Evolutionary conservation across 2,113 vertebrate genomes (phyloP).

Genomic region (Bubo bubo): DNA sequence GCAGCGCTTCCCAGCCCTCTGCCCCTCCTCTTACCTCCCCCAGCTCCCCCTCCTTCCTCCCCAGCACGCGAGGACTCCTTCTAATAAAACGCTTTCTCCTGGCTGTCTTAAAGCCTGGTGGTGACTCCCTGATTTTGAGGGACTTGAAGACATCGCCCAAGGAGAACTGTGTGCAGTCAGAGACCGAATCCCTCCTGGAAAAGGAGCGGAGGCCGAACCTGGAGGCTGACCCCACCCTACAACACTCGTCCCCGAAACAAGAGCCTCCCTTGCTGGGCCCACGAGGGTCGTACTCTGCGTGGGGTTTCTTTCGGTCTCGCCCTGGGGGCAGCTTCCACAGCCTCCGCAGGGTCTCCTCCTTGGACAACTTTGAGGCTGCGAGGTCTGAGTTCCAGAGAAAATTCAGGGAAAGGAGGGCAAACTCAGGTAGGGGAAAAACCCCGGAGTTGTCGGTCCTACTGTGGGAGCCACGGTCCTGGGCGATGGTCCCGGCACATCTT

Average conservation of each 20-base stretch:
- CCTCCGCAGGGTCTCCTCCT: slow-evolving; percentile 85
- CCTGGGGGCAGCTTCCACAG: slow-evolving; percentile 73
- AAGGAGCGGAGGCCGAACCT: slow-evolving; percentile 75
- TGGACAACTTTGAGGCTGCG: slow-evolving; percentile 84
- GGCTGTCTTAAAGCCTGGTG: slow-evolving; percentile 78
- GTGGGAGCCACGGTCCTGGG: background rate
- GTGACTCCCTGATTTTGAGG: slow-evolving; percentile 83
- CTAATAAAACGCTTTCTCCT: slow-evolving; percentile 68
- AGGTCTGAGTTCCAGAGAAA: slow-evolving; percentile 80
- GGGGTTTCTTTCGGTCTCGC: slow-evolving; percentile 67
- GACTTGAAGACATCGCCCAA: slow-evolving; percentile 79
- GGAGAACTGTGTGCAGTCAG: slow-evolving; percentile 83
- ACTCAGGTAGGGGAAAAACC: slow-evolving; percentile 76
- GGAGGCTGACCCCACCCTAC: slow-evolving; percentile 37
- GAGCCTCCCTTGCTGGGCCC: slow-evolving; percentile 73
- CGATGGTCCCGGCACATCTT: fast-evolving
- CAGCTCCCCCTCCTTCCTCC: background rate
- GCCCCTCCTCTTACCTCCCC: slow-evolving; percentile 45
- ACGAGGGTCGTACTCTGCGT: slow-evolving; percentile 57
- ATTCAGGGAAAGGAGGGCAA: slow-evolving; percentile 72
- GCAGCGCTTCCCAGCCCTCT: slow-evolving; percentile 41
- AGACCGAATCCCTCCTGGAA: slow-evolving; percentile 86
- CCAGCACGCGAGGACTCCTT: slow-evolving; percentile 4
- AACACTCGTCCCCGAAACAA: slow-evolving; percentile 59
- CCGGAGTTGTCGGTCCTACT: slow-evolving; percentile 27